Conservation (phyloP, 92 coral and sea anemone genomes). For the Palythoa heliodiscus region DNA sequence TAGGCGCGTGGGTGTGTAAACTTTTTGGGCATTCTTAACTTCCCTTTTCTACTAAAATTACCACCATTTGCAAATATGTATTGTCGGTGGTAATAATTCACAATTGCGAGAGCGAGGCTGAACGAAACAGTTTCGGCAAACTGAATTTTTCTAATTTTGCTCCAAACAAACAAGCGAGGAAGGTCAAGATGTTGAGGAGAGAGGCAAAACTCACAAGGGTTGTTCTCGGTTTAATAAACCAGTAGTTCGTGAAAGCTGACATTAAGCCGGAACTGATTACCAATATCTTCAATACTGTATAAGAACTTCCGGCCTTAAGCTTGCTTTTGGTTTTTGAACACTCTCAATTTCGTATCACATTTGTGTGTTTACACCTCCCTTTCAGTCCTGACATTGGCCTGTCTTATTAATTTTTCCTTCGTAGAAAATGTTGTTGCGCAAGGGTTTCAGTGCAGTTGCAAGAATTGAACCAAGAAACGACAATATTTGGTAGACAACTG, state of each 20-base stretch:
- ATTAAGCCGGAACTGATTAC: background rate
- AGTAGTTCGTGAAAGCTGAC: background rate
- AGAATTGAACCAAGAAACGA: no score
- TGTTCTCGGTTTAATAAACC: background rate
- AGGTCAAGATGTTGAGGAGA: background rate
- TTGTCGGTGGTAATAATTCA: no score
- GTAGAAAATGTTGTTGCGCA: no score
- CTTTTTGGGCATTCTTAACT: background rate
- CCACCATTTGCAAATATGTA: background rate
- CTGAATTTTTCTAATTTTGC: no score
- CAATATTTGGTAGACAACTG: no score
- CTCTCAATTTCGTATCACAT: background rate
- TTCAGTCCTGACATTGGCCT: background rate
- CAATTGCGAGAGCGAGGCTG: background rate
- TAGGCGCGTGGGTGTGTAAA: background rate
- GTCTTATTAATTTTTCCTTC: no score
- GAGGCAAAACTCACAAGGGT: background rate
- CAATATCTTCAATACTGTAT: background rate
- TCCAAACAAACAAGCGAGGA: no score
- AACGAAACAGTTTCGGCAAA: no score
- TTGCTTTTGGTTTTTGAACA: background rate
- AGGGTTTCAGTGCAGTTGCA: no score
- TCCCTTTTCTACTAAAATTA: background rate
- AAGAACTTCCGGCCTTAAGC: background rate
- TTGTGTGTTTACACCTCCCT: background rate